A percentile compares a stretch with the other conserved stretches of the same genome.
These are phyloP conservation scores for Spodoptera littoralis DNA, from an alignment of 2,888 invertebrate genomes.

Conservation along the genomic window DNA sequence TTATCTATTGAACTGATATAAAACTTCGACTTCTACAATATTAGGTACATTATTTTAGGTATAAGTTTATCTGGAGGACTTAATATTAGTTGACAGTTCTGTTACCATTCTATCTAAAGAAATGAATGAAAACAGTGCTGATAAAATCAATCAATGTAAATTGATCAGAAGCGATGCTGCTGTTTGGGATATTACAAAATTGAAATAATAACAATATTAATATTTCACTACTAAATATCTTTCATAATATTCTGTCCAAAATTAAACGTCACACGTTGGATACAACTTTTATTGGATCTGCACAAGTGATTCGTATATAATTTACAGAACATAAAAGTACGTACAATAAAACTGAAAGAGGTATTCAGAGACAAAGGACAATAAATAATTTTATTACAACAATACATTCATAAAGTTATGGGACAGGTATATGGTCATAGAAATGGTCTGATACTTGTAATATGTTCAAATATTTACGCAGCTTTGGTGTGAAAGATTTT, in stretches of 20 bases:
- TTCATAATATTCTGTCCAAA: too few relatives aligned
- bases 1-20: background rate
- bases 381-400: conserved; percentile 66
- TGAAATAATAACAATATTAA: too few relatives aligned
- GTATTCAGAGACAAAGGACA: conserved; percentile 61
- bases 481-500: background rate
- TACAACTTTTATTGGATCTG: conserved; percentile 30
- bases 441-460: conserved; percentile 20
- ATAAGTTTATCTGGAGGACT: background rate
- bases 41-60: too few relatives aligned
- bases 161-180: too few relatives aligned
- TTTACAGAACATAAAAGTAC: conserved; percentile 57
- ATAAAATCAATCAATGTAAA: too few relatives aligned
- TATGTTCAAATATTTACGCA: conserved; percentile 12
- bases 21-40: background rate
- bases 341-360: conserved; percentile 56
- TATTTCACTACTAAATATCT: too few relatives aligned
- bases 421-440: conserved; percentile 18
- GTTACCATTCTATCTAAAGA: too few relatives aligned
- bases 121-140: too few relatives aligned
- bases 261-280: conserved; percentile 4
- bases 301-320: conserved; percentile 50
- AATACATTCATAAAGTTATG: conserved; percentile 50
- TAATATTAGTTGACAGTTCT: too few relatives aligned
- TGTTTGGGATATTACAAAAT: too few relatives aligned